These are phyloP conservation scores for Daphoenositta chrysoptera DNA, from an alignment of 2,113 vertebrate genomes.

Conservation along the genomic window DNA sequence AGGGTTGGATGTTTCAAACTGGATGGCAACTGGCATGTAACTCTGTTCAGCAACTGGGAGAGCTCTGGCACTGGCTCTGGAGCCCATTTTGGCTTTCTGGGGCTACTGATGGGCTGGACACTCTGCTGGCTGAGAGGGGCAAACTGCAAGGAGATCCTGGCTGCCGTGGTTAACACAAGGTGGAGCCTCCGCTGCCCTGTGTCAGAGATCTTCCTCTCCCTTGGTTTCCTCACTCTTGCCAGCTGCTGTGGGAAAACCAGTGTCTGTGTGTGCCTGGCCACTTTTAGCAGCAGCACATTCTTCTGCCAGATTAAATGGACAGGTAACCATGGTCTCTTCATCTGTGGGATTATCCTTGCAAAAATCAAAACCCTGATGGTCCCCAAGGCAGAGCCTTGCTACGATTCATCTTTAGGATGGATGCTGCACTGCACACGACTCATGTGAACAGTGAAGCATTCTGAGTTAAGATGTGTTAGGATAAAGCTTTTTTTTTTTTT, in stretches of 20 bases:
- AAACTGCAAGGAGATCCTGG: not conserved
- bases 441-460: not conserved
- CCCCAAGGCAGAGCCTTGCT: not conserved
- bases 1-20: not conserved
- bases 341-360: not conserved
- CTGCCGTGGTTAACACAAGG: not conserved
- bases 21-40: not conserved
- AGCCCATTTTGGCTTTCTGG: not conserved
- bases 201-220: not conserved
- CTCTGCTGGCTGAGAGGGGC: not conserved
- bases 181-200: rapidly evolving
- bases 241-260: not conserved
- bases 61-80: not conserved
- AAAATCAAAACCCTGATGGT: not conserved
- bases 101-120: not conserved
- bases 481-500: not conserved
- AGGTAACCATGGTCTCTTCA: not conserved
- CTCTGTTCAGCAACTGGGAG: not conserved
- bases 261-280: not conserved
- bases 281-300: not conserved
- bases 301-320: not conserved
- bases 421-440: not conserved
- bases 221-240: not conserved
- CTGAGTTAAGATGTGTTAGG: not conserved
- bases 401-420: not conserved